Conservation (phyloP, 2,888 invertebrate species). For the Plagiodera versicolora region DNA sequence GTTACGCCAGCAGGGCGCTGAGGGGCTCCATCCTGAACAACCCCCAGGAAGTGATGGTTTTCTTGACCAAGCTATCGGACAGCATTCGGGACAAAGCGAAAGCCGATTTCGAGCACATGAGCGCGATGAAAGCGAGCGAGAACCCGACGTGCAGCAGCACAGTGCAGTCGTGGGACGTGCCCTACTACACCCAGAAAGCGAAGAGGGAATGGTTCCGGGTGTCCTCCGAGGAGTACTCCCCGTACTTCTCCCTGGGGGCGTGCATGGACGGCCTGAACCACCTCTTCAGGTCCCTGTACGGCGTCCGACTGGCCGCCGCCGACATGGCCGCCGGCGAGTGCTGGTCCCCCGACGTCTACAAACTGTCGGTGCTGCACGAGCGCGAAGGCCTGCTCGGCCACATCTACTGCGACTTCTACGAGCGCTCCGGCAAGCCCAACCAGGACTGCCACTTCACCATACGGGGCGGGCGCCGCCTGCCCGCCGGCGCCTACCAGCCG, state of each 20-base stretch:
- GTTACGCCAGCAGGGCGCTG: constrained; percentile 88
- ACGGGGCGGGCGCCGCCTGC: constrained; percentile 80
- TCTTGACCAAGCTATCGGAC: constrained; percentile 75
- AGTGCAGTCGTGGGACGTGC: constrained; percentile 82
- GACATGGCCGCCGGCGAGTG: constrained; percentile 75
- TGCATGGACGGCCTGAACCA: constrained; percentile 97
- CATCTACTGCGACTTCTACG: constrained; percentile 84
- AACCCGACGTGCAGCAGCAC: constrained; percentile 32
- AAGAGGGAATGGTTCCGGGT: constrained; percentile 72
- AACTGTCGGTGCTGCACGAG: constrained; percentile 86
- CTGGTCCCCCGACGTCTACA: constrained; percentile 78
- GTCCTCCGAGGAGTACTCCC: constrained; percentile 73
- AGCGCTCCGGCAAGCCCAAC: constrained; percentile 86
- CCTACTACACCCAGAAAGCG: constrained; percentile 78
- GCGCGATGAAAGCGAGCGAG: constrained; percentile 67
- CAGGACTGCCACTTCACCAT: constrained; percentile 99
- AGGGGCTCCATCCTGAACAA: constrained; percentile 84
- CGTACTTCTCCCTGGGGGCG: constrained; percentile 88
- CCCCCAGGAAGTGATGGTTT: constrained; percentile 76
- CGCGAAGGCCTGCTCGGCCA: constrained; percentile 77
- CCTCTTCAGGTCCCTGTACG: constrained; percentile 81
- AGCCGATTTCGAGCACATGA: constrained; percentile 77
- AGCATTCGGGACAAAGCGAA: constrained; percentile 70
- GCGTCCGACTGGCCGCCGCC: constrained; percentile 74
- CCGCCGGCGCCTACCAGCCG: constrained; percentile 83